Base-by-base conservation (phyloP, 2,888 invertebrate genomes). In the Operophtera brumata region DNA sequence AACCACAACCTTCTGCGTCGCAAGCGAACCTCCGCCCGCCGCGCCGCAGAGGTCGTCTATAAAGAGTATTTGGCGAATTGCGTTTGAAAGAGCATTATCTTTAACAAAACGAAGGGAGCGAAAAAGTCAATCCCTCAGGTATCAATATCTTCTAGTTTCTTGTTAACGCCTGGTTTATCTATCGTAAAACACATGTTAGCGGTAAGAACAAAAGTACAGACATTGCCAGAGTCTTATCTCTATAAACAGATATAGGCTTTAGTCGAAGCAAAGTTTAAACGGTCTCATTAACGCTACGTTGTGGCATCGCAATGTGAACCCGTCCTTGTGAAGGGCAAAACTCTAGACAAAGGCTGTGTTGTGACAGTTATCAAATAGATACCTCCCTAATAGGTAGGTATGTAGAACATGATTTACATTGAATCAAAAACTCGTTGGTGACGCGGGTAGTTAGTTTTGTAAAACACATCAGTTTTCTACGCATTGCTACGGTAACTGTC, bases 261-360 rank as follows among this genome's bases (percentile, higher is more conserved):
- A 56, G 50, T 49, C 20, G 20, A 47, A 52, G 51, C 39, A 59
- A 61, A 64, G 61, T 64, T 64, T 59, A 50, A 61, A 52, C 57
- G 57, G 44, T 49, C 54, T 59, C 57, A 59, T 61, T 64, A 61
- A 54, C 61, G 55, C 57, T 52, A 61, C 57, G 52, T 59, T 64
- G 59, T 43, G 63, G 61, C 20, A 20, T 47, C 36, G 47, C 53
- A 58, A 61, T 57, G 57, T 47, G 52, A 53, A 51, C 46, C 46
- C 41, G 59, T 49, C 59, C 61, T 64, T 64, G 47, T 46, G 46
- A 58, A 58, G 59, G 55, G 46, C 56, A 54, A 57, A 59, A 48
- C 45, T 45, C 30, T 12, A 36, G 20, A 48, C 54, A 54, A 54
- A 54, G 48, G 48, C 45, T 48, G 34, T 48, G 34, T 44, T 42